These are phyloP conservation scores for Mercenaria mercenaria DNA, from an alignment of 1,140 invertebrate genomes.

Conservation along the genomic window DNA sequence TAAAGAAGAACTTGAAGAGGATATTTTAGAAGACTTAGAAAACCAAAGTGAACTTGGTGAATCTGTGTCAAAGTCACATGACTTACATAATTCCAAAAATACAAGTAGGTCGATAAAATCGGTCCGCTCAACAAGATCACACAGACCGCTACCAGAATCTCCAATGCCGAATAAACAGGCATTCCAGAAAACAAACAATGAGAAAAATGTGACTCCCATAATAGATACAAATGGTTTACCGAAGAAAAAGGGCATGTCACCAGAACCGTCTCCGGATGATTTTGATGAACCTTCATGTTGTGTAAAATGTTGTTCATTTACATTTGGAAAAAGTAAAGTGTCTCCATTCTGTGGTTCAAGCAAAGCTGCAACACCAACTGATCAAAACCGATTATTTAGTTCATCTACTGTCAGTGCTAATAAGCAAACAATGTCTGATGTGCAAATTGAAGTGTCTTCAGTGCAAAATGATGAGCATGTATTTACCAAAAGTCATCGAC, in stretches of 20 bases:
- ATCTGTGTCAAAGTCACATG: conserved; percentile 39
- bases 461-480: neutral
- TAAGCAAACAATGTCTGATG: conserved; percentile 45
- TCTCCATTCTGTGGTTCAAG: conserved; percentile 61
- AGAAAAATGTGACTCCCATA: neutral
- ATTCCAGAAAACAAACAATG: conserved; percentile 5
- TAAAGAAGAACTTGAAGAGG: conserved; percentile 79
- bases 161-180: conserved; percentile 61
- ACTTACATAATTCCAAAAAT: neutral
- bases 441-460: conserved; percentile 41
- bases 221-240: conserved; percentile 38
- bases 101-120: neutral
- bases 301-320: conserved; percentile 61
- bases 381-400: conserved; percentile 55
- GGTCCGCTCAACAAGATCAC: conserved; percentile 5
- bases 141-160: conserved; percentile 56
- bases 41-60: conserved; percentile 65
- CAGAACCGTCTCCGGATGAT: neutral
- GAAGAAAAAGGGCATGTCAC: conserved; percentile 41
- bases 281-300: conserved; percentile 16
- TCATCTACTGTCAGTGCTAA: conserved; percentile 15
- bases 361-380: neutral
- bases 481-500: neutral
- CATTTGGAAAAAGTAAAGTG: conserved; percentile 57
- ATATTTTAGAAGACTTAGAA: conserved; percentile 77